Base-by-base conservation (phyloP, 2,113 vertebrate genomes). In the Pterophyllum scalare region DNA sequence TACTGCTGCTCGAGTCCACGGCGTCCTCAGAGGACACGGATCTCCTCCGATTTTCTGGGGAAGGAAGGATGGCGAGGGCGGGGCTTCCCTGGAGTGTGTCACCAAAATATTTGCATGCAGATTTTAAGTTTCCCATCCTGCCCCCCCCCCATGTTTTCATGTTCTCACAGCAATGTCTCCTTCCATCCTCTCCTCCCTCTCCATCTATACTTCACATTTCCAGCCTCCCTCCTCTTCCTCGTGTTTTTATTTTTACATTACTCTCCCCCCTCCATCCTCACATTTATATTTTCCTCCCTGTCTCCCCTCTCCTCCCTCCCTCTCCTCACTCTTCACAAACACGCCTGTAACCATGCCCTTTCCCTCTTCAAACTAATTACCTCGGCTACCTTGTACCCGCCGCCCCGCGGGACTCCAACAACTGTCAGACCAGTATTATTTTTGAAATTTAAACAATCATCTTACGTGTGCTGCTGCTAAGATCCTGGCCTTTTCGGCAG, bases 381-480 rank as follows among this genome's bases (percentile, higher is more conserved):
- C 94, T 94, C 92, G 91, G 94, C 94, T 96, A 96, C 95, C 95
- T 95, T 96, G 95, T 95, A 95, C 94, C 95, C 94, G 84, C 86
- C 58, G 72, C 92, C 95, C 94, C 92, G n/a, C 59, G 94, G 95
- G 95, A 94, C 90, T 46, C 94, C 93, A 95, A 96, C 95, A 96
- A 96, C 96, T 96, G 96, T 96, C 96, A 96, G 95, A 94, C 93
- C 94, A 94, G 95, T 96, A 96, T 96, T 96, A 96, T 96, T 96
- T 96, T 95, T 95, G 95, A 96, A 96, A 96, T 96, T 96, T 96
- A 96, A 96, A 96, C 96, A 96, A 96, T 96, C 96, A 96, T 96
- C 95, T 95, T 96, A 93, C 94, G 95, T 94, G 94, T 94, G 88
- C 92, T 84, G 94, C 96, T 92, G 96, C 96, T 96, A 96, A 96